Base-by-base conservation (phyloP, 2,888 invertebrate species). In the Mallateleia sp. region DNA sequence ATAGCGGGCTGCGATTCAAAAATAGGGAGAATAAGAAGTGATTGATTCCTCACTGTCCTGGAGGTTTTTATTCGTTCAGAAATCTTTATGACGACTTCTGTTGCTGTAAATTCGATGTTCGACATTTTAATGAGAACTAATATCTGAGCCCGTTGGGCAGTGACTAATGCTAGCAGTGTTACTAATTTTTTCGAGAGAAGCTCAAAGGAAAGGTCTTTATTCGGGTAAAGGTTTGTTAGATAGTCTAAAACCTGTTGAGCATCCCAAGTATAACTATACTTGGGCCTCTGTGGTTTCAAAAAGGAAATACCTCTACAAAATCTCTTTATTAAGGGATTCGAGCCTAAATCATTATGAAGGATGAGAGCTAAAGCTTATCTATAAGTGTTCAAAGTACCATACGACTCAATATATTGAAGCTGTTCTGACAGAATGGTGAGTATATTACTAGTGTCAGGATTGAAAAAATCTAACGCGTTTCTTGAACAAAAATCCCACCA, bases 231-330 rank as follows among this genome's bases (percentile, higher is more conserved):
- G n/a, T 6, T n/a, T 47, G 9, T 47, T 11, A 47, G 18, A 47
- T 11, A 47, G 6, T 7, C n/a, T 18, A 47, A n/a, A 9, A 47
- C 47, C n/a, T n/a, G 15, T 11, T 9, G 5, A 47, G 18, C 11
- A n/a, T 47, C 47, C 47, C 47, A 47, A 47, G 47, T 47, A 18
- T n/a, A 47, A 47, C n/a, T 47, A n/a, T 47, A 47, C n/a, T 47
- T 47, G 47, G 47, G 47, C 18, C 47, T 47, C 38, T 38, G 38
- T 38, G 38, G 38, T 11, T 38, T 38, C 11, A 38, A 38, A 11
- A 11, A 38, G 38, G 18, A 47, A 47, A 47, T 18, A 6, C 47
- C 47, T 47, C n/a, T 47, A n/a, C 11, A 47, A 47, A 47, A 47
- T 47, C 47, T 47, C 15, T 9, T n/a, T 11, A 47, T n/a, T 18